Evolutionary conservation across 2,113 vertebrate species (phyloP).

Genomic region (Mormyrus lacerda): DNA sequence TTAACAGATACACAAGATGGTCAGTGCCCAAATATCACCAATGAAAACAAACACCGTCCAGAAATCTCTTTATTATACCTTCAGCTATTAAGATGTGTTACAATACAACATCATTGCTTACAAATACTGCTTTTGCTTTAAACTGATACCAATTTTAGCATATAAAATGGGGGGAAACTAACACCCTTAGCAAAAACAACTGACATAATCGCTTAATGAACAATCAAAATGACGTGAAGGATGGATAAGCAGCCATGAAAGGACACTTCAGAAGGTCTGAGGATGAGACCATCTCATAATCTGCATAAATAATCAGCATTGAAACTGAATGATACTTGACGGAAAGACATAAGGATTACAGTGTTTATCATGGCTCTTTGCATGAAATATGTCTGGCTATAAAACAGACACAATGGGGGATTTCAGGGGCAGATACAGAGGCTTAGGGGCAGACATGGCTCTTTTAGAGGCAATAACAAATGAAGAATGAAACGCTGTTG

Average conservation of each 20-base stretch:
- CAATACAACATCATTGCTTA: not conserved
- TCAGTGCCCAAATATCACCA: not conserved
- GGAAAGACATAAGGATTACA: not conserved
- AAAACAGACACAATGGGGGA: not conserved
- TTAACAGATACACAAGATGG: not conserved
- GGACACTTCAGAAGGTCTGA: not conserved
- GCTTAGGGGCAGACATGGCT: not conserved
- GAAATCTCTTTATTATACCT: not conserved
- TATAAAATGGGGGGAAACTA: not conserved
- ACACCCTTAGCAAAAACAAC: not conserved
- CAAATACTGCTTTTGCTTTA: not conserved
- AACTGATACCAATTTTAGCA: not conserved
- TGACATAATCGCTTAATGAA: not conserved
- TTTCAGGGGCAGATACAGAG: not conserved
- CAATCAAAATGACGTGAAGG: not conserved
- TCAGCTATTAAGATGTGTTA: not conserved
- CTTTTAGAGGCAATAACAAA: not conserved
- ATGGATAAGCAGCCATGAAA: not conserved
- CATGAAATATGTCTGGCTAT: not conserved
- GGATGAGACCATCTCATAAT: not conserved
- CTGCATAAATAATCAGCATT: not conserved
- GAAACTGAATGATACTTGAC: not conserved
- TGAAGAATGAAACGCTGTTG: not conserved
- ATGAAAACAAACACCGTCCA: not conserved
- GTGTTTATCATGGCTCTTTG: not conserved